Conservation (phyloP, 92 coral and sea anemone species). For the Paragorgia papillata region DNA sequence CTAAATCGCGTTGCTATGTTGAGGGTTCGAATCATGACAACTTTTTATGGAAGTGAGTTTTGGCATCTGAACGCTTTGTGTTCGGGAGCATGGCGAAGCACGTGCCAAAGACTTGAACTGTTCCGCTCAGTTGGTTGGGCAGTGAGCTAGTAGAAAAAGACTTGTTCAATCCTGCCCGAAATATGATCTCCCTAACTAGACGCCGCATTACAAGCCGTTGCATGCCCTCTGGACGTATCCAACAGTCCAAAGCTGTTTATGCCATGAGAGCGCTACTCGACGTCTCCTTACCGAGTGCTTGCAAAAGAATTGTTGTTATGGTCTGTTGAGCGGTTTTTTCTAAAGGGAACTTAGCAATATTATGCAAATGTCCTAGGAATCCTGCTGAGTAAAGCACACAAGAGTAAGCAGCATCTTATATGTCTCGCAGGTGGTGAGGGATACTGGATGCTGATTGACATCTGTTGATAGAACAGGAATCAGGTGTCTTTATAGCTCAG, state of each 20-base stretch:
- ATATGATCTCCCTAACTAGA: slow-evolving; percentile 3
- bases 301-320: slow-evolving; percentile 23
- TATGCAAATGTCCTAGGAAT: background rate
- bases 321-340: background rate
- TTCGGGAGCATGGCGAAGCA: too few relatives aligned
- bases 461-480: background rate
- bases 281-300: background rate
- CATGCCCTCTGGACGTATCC: slow-evolving; percentile 33
- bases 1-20: too few relatives aligned
- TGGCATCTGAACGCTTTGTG: too few relatives aligned
- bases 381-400: too few relatives aligned
- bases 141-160: background rate
- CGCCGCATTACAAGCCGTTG: slow-evolving; percentile 15
- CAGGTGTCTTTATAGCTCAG: background rate
- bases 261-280: slow-evolving; percentile 31
- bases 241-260: too few relatives aligned
- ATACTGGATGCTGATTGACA: background rate
- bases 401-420: too few relatives aligned
- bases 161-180: slow-evolving; percentile 45
- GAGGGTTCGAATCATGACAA: too few relatives aligned
- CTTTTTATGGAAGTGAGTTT: too few relatives aligned
- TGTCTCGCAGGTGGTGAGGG: too few relatives aligned
- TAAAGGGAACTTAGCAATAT: background rate
- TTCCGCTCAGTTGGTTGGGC: background rate
- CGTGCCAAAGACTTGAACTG: background rate